Conservation (phyloP, 2,888 invertebrate species). For the Eupithecia pulchellata region DNA sequence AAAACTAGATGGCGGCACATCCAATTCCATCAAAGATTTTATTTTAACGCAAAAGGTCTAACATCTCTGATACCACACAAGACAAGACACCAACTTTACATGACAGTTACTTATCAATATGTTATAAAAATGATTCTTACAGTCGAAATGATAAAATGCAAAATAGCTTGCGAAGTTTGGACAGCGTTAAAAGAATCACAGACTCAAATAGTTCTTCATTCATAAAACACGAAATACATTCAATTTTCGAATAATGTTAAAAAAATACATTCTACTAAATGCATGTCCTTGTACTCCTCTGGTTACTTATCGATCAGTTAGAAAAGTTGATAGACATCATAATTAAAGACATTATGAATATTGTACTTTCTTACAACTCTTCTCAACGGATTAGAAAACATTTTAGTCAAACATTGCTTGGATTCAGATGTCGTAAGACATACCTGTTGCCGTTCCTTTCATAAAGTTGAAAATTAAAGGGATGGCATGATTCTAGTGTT, state of each 20-base stretch:
- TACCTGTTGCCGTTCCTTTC: background rate
- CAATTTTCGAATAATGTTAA: slow-evolving; percentile 53
- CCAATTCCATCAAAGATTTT: background rate
- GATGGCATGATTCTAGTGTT: background rate
- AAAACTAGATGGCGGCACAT: background rate
- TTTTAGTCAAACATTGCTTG: background rate
- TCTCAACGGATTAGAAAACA: background rate
- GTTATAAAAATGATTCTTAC: slow-evolving; percentile 38
- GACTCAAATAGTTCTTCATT: slow-evolving; percentile 43
- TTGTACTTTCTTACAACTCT: slow-evolving; percentile 58
- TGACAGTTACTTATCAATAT: background rate
- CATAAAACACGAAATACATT: slow-evolving; percentile 52
- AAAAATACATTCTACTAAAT: slow-evolving; percentile 74
- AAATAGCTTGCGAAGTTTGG: slow-evolving; percentile 42
- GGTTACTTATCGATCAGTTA: slow-evolving; percentile 49
- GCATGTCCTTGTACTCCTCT: slow-evolving; percentile 75
- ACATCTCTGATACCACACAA: slow-evolving; percentile 8
- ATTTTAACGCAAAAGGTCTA: slow-evolving; percentile 2
- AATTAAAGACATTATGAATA: slow-evolving; percentile 51
- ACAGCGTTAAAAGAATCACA: slow-evolving; percentile 51
- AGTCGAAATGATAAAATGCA: slow-evolving; percentile 36
- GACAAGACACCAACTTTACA: slow-evolving; percentile 15
- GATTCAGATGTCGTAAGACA: background rate
- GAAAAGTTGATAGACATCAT: slow-evolving; percentile 41
- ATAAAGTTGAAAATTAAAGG: background rate